phyloP scores from a whole-genome alignment of 2,797 vertebrate genomes.

The Setipinna tenuifilis region DNA sequence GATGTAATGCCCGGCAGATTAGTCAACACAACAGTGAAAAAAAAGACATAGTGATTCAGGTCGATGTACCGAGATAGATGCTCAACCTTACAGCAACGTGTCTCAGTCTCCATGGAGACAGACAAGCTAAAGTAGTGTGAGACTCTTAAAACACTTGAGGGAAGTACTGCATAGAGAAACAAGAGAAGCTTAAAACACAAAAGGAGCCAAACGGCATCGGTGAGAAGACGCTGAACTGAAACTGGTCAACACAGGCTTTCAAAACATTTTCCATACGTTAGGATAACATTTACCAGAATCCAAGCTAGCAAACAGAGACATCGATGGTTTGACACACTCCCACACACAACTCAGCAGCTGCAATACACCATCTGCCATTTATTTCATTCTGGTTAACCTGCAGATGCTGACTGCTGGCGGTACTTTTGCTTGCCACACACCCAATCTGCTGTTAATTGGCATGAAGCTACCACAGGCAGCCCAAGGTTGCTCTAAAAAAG shows the following conservation, averaged over 20 bases:
- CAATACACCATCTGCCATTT: not conserved
- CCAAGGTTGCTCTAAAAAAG: not conserved
- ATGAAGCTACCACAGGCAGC: not conserved
- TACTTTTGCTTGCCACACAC: not conserved
- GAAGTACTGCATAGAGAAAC: not conserved
- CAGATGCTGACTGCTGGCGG: not conserved
- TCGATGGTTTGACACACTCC: not conserved
- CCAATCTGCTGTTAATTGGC: not conserved
- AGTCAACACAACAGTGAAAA: not conserved
- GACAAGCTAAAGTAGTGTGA: slow-evolving; percentile 40
- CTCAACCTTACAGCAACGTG: slow-evolving; percentile 21
- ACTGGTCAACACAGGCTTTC: not conserved
- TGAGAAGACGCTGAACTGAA: not conserved
- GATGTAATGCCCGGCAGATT: slow-evolving; percentile 5
- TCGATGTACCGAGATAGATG: slow-evolving; percentile 10
- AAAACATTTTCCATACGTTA: not conserved
- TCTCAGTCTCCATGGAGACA: slow-evolving; percentile 58
- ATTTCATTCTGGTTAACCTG: not conserved
- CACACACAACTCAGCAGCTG: not conserved
- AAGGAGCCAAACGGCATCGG: not conserved
- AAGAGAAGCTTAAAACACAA: not conserved
- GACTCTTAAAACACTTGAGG: slow-evolving; percentile 14
- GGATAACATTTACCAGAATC: not conserved
- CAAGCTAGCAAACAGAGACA: not conserved
- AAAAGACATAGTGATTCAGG: slow-evolving; percentile 33